Conservation (phyloP, 2,113 vertebrate species). For the Orcinus orca region DNA sequence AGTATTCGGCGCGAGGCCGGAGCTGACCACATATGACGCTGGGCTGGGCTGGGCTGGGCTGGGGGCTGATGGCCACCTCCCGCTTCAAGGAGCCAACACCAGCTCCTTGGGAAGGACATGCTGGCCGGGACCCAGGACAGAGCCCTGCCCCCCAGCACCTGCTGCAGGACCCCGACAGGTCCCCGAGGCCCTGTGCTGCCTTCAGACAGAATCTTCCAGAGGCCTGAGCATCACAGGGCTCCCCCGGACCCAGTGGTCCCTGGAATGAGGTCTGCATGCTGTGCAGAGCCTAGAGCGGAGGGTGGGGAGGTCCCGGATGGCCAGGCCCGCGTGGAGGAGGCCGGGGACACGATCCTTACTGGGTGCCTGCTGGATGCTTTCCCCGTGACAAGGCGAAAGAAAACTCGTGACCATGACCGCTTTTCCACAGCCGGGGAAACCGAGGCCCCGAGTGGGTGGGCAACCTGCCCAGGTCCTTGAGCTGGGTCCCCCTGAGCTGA, state of each 20-base stretch:
- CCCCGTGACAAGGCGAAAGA: neutral
- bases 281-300: neutral
- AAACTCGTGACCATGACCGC: no score
- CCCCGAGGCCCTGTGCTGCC: neutral
- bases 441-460: accelerated
- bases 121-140: accelerated
- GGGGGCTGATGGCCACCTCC: neutral
- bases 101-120: neutral
- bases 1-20: neutral
- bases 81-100: neutral
- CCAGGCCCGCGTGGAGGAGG: neutral
- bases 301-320: accelerated
- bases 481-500: neutral
- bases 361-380: no score
- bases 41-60: neutral
- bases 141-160: neutral
- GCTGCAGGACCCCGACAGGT: neutral
- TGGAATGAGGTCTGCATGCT: accelerated
- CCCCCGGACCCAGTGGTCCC: neutral
- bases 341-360: accelerated
- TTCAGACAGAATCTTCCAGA: neutral
- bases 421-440: neutral
- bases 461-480: neutral
- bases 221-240: accelerated
- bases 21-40: accelerated